Base-by-base conservation (phyloP, 2,797 vertebrate species). In the Octomys mimax region DNA sequence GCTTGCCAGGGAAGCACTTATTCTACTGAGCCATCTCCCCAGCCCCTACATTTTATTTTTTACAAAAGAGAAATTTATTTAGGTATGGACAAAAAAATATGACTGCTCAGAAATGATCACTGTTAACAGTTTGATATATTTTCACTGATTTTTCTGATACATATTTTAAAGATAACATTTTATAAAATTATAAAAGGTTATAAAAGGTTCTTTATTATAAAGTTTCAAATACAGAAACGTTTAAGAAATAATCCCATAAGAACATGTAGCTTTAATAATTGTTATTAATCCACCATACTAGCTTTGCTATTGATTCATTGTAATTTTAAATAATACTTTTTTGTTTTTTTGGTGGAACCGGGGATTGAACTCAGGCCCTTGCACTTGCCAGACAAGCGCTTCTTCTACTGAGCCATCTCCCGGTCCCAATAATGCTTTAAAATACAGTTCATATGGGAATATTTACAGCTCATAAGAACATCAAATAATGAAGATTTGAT, bases 121-220 rank as follows among this genome's bases (percentile, higher is more conserved):
- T 83, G 52, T 92, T 87, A 89, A 86, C 31, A n/a, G 78, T 92
- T 93, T 87, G 75, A 26, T 86, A 26, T 94, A 83, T 87, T 95
- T 22, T 59, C 10, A 86, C 31, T 19, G 42, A 66, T 64, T 88
- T 95, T 80, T 89, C 52, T 68, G n/a, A 75, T 52, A 3, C 0
- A 16, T 46, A 39, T 79, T 94, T 83, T 52, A 84, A 78, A 91
- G 24, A 26, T 73, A 14, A 81, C 33, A 49, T 52, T 89, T 0
- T 91, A 82, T 73, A 46, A 86, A 94, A 86, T 85, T 54, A 73
- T 86, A 71, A 0, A 84, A 84, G 24, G 0, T 81, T 85, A 14
- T 24, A 3, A 3, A 4, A 39, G 89, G 1, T 54, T 54, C 16
- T 89, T 88, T 42, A 31, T 89, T 78, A 71, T n/a, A 81, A 73